Evolutionary conservation across 2,797 vertebrate species (phyloP).

Genomic region (Tauraco hartlaubi): DNA sequence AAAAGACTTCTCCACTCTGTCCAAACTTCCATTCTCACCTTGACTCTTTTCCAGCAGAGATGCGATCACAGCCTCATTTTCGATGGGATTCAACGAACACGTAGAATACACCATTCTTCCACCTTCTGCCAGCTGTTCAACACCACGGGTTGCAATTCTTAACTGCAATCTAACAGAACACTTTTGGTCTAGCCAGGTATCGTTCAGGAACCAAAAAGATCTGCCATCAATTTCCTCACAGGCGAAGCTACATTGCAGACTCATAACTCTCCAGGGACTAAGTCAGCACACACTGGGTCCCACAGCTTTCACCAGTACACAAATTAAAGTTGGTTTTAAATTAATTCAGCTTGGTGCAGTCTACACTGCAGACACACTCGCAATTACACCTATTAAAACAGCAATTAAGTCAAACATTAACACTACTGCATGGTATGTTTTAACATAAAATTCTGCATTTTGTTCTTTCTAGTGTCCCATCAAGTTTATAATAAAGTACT

Average conservation of each 20-base stretch:
- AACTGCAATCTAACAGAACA: slow-evolving; percentile 89
- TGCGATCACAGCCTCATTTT: slow-evolving; percentile 94
- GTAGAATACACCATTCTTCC: slow-evolving; percentile 99
- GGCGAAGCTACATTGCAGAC: background rate
- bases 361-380: background rate
- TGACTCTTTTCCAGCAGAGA: slow-evolving; percentile 95
- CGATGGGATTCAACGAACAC: slow-evolving; percentile 94
- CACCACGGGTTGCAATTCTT: slow-evolving; percentile 94
- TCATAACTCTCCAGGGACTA: background rate
- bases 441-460: background rate
- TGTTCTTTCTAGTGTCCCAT: background rate
- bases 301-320: background rate
- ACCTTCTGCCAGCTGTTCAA: slow-evolving; percentile 94
- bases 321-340: background rate
- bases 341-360: background rate
- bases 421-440: background rate
- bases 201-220: background rate
- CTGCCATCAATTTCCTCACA: background rate
- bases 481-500: background rate
- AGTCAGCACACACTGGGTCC: background rate
- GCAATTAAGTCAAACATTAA: background rate
- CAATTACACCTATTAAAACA: background rate
- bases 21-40: slow-evolving; percentile 79
- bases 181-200: background rate
- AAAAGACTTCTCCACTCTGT: rapidly evolving